These are phyloP conservation scores for Cottoperca gobio DNA, from an alignment of 2,797 vertebrate genomes.

Conservation along the genomic window DNA sequence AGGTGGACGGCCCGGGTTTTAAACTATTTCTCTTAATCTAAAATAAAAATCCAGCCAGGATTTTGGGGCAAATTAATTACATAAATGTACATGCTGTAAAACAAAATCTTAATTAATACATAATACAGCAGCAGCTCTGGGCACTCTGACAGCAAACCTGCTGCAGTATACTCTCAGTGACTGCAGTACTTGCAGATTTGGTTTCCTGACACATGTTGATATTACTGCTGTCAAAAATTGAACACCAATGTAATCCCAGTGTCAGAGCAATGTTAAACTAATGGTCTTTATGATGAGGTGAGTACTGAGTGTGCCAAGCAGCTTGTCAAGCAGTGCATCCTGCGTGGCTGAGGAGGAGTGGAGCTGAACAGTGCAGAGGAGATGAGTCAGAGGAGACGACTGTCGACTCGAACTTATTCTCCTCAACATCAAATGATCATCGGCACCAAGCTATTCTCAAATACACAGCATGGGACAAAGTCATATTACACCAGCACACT, in stretches of 20 bases:
- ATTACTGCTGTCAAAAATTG: conserved; percentile 31
- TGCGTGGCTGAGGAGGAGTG: conserved; percentile 8
- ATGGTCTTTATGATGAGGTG: conserved; percentile 36
- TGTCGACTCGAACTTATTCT: conserved; percentile 26
- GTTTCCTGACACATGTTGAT: conserved; percentile 30
- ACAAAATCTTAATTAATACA: conserved; percentile 9
- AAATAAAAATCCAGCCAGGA: background rate
- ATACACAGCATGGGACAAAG: background rate
- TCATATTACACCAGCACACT: background rate
- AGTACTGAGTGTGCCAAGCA: conserved; percentile 29
- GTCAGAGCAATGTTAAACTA: conserved; percentile 48
- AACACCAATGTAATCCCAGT: conserved; percentile 15
- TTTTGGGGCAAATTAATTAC: background rate
- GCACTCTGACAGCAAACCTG: conserved; percentile 9
- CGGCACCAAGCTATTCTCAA: background rate
- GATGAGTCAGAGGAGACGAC: conserved; percentile 46
- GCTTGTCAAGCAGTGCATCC: conserved; percentile 11
- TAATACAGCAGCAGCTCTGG: background rate
- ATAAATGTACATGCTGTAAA: background rate
- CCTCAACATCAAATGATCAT: conserved; percentile 31
- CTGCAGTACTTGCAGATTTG: conserved; percentile 12
- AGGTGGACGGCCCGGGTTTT: no score
- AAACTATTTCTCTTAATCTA: background rate
- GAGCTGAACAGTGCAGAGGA: conserved; percentile 16
- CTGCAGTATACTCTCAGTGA: conserved; percentile 8